Conservation (phyloP, 2,113 vertebrate genomes). For the Zapornia atra region DNA sequence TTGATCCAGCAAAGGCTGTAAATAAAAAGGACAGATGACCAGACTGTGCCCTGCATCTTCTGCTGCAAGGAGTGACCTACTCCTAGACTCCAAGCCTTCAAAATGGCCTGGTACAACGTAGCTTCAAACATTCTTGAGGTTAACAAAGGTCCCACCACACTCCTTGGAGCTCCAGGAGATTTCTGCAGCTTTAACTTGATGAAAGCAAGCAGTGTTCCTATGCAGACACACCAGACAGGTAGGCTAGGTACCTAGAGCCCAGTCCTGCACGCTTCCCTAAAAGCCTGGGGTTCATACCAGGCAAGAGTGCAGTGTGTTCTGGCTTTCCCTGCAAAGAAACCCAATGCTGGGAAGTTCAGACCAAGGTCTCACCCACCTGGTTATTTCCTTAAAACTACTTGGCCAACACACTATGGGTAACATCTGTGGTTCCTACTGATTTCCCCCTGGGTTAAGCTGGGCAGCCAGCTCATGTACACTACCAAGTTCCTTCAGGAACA, state of each 20-base stretch:
- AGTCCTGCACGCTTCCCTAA: not conserved
- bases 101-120: fast-evolving
- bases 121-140: not conserved
- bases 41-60: not conserved
- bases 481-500: not conserved
- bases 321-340: not conserved
- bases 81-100: not conserved
- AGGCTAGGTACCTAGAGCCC: not conserved
- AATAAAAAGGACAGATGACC: not conserved
- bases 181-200: not conserved
- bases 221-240: not conserved
- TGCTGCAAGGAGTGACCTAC: not conserved
- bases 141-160: fast-evolving
- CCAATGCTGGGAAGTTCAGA: not conserved
- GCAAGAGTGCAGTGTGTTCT: fast-evolving
- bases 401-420: fast-evolving
- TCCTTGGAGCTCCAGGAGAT: fast-evolving
- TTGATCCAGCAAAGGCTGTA: not conserved
- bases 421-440: not conserved
- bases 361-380: not conserved
- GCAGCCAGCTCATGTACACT: fast-evolving
- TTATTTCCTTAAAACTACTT: not conserved
- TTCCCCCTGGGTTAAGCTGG: fast-evolving
- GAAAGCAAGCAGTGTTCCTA: not conserved
- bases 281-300: fast-evolving